A percentile compares a stretch with the other conserved stretches of the same genome.
These are phyloP conservation scores for Ailuropoda melanoleuca DNA, from an alignment of 2,113 vertebrate genomes.

Conservation along the genomic window DNA sequence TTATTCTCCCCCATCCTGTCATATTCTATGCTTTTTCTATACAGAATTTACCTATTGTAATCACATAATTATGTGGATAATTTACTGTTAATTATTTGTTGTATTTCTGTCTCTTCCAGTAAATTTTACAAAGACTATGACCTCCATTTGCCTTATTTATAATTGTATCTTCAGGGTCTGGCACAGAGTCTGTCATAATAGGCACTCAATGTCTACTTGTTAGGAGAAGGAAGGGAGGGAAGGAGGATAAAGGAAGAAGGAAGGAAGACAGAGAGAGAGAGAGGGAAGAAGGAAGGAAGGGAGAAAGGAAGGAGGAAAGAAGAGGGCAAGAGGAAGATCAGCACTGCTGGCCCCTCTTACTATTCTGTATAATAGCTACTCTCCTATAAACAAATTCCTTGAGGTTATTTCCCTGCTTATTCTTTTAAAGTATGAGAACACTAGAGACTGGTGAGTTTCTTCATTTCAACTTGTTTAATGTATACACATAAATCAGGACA, in stretches of 20 bases:
- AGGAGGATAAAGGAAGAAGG: too few relatives aligned
- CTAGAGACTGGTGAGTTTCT: background rate
- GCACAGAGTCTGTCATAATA: background rate
- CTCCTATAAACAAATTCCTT: background rate
- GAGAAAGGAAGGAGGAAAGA: background rate
- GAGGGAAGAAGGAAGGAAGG: background rate
- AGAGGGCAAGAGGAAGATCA: background rate
- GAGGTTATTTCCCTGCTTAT: background rate
- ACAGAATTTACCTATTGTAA: slow-evolving; percentile 28
- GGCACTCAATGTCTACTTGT: background rate
- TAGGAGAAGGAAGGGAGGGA: background rate
- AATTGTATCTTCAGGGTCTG: background rate
- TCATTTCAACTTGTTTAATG: background rate
- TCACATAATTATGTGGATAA: slow-evolving; percentile 42
- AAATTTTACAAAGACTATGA: slow-evolving; percentile 47
- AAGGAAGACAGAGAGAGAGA: too few relatives aligned
- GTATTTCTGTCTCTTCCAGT: slow-evolving; percentile 49
- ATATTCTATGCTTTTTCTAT: background rate
- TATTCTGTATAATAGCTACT: background rate
- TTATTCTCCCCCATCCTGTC: background rate
- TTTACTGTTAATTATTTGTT: slow-evolving; percentile 51
- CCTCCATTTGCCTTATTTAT: slow-evolving; percentile 27
- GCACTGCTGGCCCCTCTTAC: background rate
- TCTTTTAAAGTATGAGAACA: background rate
- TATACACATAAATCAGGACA: background rate